Base-by-base conservation (phyloP, 1,140 invertebrate genomes). In the Arctopsyche grandis region DNA sequence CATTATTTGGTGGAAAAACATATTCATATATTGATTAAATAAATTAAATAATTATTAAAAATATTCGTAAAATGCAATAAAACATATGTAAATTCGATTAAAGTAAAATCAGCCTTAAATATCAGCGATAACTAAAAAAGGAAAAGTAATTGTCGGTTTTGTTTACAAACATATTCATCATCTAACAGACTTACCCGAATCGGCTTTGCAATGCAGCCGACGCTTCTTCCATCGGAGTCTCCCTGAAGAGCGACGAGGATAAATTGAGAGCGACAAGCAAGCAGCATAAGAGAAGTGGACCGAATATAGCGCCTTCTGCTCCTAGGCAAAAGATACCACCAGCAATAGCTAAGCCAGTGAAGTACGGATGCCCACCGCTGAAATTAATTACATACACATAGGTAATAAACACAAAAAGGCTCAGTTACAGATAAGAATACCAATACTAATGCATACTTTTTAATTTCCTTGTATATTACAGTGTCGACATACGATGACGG, bases 261-360 rank as follows among this genome's bases (percentile, higher is more conserved):
- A 88, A 80, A 79, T 88, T 88, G 12, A 88, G 85, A 12, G 87
- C 87, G 0, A 88, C 87, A 85, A 89, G 86, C 22, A 89, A 84
- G 74, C 87, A 89, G 85, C 98, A 99, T 0, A 99, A 88, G 21
- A 99, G 89, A 0, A 99, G 90, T 0, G 98, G 98, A 0, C 98
- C 98, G 80, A 99, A 94, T 76, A 99, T 96, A 0, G 97, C 98
- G 0, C 98, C 98, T 88, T 99, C 96, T 58, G 98, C 91, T 0
- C 98, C 98, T 75, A 99, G 89, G 89, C 96, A 99, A 86, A 99
- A 98, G 81, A 99, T 96, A 46, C 98, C 98, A n/a, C 98, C 98
- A 9, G 97, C 97, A 83, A 99, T 98, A 0, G 98, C 96, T 43
- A 99, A 87, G 38, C 97, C 98, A n/a, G 98, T 99, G 29, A 99